Evolutionary conservation across 2,797 vertebrate species (phyloP).

Genomic region (Rhabdomys pumilio): DNA sequence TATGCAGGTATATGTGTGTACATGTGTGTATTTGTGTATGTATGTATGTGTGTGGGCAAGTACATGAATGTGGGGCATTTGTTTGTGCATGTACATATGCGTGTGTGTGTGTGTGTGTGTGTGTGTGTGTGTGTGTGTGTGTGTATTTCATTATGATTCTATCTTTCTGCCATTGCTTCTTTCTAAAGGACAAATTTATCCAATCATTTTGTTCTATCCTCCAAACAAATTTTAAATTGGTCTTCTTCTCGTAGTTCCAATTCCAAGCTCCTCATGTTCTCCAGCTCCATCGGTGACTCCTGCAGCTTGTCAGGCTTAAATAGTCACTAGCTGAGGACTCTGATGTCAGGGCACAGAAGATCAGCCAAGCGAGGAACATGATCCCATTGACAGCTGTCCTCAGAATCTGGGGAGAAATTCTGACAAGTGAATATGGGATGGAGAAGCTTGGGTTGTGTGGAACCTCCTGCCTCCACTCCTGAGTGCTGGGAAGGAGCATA

Average conservation of each 20-base stretch:
- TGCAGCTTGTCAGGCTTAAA: background rate
- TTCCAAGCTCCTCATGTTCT: fast-evolving
- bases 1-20: background rate
- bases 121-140: too few relatives aligned
- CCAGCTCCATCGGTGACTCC: background rate
- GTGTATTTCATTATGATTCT: background rate
- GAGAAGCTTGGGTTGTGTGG: background rate
- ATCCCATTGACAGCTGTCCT: slow-evolving; percentile 93
- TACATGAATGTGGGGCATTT: background rate
- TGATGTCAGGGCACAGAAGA: slow-evolving; percentile 43
- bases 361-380: slow-evolving; percentile 91
- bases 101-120: too few relatives aligned
- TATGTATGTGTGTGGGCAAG: background rate
- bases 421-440: slow-evolving; percentile 91
- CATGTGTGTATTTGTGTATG: background rate
- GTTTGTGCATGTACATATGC: background rate
- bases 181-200: background rate
- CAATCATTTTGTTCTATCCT: background rate
- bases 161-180: background rate
- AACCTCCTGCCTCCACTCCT: background rate
- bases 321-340: slow-evolving; percentile 48
- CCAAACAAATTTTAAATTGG: background rate
- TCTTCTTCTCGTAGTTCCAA: background rate
- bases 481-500: background rate
- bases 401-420: slow-evolving; percentile 92